Percentiles rank a stretch among this genome's conserved stretches.
Conservation (phyloP, 2,797 vertebrate species). For the Threskiornis aethiopicus region DNA sequence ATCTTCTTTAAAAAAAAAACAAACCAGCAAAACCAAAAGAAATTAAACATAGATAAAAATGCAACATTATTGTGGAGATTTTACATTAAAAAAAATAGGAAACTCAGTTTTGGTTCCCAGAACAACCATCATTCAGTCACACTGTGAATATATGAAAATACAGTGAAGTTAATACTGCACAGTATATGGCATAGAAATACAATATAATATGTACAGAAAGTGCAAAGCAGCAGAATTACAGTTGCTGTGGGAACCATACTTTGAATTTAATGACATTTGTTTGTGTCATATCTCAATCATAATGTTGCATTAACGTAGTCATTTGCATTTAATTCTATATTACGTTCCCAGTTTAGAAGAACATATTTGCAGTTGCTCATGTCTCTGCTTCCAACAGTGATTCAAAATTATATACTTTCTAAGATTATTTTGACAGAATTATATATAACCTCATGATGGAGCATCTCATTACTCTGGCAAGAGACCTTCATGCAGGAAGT, state of each 20-base stretch:
- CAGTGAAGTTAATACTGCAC: neutral
- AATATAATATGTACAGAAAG: constrained; percentile 12
- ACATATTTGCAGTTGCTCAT: constrained; percentile 35
- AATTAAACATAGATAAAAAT: neutral
- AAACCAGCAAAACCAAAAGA: neutral
- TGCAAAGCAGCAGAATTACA: constrained; percentile 24
- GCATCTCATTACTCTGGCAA: constrained; percentile 45
- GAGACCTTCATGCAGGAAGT: constrained; percentile 32
- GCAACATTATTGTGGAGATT: neutral
- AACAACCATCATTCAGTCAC: neutral
- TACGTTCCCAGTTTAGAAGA: constrained; percentile 50
- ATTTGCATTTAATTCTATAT: constrained; percentile 67
- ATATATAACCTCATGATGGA: constrained; percentile 25
- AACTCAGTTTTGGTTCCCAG: constrained; percentile 27
- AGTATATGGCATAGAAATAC: neutral
- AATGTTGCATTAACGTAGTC: constrained; percentile 34
- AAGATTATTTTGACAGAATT: constrained; percentile 55
- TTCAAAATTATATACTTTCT: constrained; percentile 47
- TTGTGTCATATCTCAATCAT: constrained; percentile 60
- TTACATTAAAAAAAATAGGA: constrained; percentile 21
- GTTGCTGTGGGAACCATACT: constrained; percentile 57
- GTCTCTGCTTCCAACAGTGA: constrained; percentile 27
- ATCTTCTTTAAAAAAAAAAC: neutral
- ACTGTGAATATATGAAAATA: neutral
- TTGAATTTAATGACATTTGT: constrained; percentile 57